These are phyloP conservation scores for Myiozetetes cayanensis DNA, from an alignment of 2,113 vertebrate species.

Conservation along the genomic window DNA sequence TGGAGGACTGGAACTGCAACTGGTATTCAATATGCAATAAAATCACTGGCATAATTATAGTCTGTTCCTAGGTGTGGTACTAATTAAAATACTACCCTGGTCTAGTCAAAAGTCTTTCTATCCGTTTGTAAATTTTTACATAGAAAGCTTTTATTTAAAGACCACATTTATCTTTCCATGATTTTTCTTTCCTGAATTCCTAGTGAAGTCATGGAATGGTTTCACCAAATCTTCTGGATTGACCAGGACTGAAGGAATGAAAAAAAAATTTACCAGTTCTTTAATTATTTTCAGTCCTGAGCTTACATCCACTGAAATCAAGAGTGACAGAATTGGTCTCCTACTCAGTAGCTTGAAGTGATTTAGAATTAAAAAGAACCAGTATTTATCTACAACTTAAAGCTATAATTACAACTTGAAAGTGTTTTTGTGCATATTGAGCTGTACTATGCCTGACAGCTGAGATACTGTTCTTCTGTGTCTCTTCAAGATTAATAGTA, in stretches of 20 bases:
- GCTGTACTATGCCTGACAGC: background rate
- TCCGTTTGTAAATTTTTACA: background rate
- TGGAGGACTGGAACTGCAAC: background rate
- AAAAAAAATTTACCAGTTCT: background rate
- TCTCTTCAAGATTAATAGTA: background rate
- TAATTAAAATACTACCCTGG: background rate
- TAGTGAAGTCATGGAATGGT: background rate
- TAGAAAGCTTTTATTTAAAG: background rate
- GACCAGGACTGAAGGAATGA: background rate
- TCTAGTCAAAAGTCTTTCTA: background rate
- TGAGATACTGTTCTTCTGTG: background rate
- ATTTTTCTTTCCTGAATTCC: background rate
- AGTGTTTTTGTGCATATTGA: background rate
- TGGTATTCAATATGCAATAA: background rate
- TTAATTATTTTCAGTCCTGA: background rate
- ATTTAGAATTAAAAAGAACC: background rate
- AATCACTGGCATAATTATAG: background rate
- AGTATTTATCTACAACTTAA: slow-evolving; percentile 29
- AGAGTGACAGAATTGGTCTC: background rate
- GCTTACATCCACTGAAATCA: background rate
- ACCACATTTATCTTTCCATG: background rate
- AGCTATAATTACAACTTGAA: slow-evolving; percentile 19
- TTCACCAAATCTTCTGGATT: background rate
- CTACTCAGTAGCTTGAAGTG: background rate
- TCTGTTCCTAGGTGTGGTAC: background rate